A percentile compares a stretch with the other conserved stretches of the same genome.
Conservation (phyloP, 2,113 vertebrate genomes). For the Paramormyrops kingsleyae region DNA sequence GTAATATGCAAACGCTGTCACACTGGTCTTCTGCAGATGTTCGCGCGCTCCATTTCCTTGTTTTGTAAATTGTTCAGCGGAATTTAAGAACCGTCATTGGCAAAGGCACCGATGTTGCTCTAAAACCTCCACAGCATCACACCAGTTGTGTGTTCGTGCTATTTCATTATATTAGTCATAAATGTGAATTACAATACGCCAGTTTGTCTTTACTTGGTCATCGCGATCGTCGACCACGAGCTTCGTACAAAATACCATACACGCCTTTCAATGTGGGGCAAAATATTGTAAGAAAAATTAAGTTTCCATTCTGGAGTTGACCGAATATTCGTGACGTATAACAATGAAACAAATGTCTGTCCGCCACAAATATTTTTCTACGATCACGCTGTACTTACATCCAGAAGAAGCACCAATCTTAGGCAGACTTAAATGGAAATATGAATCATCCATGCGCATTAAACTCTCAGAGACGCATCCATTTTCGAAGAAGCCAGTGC, state of each 20-base stretch:
- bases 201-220: background rate
- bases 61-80: background rate
- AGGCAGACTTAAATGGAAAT: background rate
- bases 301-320: constrained; percentile 43
- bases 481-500: background rate
- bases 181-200: background rate
- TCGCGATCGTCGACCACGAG: constrained; percentile 20
- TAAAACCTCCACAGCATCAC: background rate
- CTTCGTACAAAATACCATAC: constrained; percentile 27
- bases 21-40: background rate
- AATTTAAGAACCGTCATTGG: background rate
- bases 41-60: background rate
- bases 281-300: constrained; percentile 28
- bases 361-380: background rate
- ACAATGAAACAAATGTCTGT: constrained; percentile 15
- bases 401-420: constrained; percentile 6
- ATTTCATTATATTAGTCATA: background rate
- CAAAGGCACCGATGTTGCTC: background rate
- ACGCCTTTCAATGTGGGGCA: constrained; percentile 19
- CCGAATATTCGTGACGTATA: background rate
- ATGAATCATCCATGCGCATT: constrained; percentile 17
- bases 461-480: background rate
- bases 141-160: background rate
- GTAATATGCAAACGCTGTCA: background rate
- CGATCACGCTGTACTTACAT: constrained; percentile 21